Evolutionary conservation across 2,113 vertebrate species (phyloP), one percentile per base, ranked within the genome.

Genomic region (Anhinga rufa): DNA sequence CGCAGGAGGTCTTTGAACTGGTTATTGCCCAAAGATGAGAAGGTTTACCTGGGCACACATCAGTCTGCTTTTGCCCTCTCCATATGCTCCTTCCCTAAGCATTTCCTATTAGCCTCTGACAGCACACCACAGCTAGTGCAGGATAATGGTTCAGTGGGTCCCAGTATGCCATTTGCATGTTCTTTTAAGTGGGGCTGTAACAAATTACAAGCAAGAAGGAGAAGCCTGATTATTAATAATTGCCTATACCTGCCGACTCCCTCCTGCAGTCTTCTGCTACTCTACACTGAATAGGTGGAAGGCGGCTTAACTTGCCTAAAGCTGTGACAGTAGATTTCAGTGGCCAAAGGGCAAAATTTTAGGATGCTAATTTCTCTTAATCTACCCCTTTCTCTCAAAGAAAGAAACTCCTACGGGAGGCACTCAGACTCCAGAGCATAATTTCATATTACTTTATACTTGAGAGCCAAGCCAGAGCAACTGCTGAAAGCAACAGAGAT

Each of bases 1-100:
- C 52, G 55, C 21, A 16, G 25, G 57, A 93, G 86, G 38, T 10
- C 38, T 89, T 91, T 75, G 51, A 71, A 62, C 64, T 34, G 55
- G 60, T 38, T 62, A 34, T 28, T 40, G 44, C 58, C 17, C 0
- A 0, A 55, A 82, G 40, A n/a, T 0, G 1, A 5, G 38, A 71
- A 64, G 26, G 49, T 72, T 87, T 69, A 69, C 24, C 48, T 24
- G 4, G 48, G 62, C 34, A 74, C n/a, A 54, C 32, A n/a, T 12
- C 36, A 38, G 14, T 40, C 40, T 62, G 38, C 4, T 88, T 81
- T 75, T 75, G n/a, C 86, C 38, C 48, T 64, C n/a, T 71, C 42
- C 16, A 1, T 6, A 2, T 9, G 10, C 3, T 75, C 60, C 51
- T 82, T 91, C 62, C 36, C 61, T 28, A 13, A 48, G 58, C 29